Evolutionary conservation across 2,888 invertebrate genomes (phyloP).

Genomic region (Uropetala carovei): DNA sequence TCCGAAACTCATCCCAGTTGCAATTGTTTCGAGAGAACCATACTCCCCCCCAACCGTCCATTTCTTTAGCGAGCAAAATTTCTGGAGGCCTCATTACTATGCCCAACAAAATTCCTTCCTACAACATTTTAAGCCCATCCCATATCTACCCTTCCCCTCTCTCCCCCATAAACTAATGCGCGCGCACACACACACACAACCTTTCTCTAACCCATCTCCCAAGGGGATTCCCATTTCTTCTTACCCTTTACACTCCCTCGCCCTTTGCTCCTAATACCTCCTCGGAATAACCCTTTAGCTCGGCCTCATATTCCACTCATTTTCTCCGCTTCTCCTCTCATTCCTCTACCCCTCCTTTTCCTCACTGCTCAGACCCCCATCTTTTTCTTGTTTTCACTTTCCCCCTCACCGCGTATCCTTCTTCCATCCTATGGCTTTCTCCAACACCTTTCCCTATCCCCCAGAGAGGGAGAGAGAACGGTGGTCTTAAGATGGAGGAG

Average conservation of each 20-base stretch:
- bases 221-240: slow-evolving; percentile 50
- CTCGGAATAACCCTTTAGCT: slow-evolving; percentile 23
- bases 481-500: slow-evolving; percentile 51
- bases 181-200: background rate
- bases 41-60: no score
- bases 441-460: background rate
- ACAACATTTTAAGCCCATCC: slow-evolving; percentile 45
- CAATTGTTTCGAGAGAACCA: no score
- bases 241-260: slow-evolving; percentile 3
- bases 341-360: background rate
- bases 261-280: slow-evolving; percentile 39
- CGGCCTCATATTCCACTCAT: slow-evolving; percentile 34
- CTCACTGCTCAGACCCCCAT: background rate
- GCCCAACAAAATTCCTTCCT: background rate
- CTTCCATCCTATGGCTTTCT: background rate
- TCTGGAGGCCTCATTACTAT: background rate
- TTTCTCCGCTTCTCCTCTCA: background rate
- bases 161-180: slow-evolving; percentile 39
- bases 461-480: slow-evolving; percentile 23
- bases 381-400: slow-evolving; percentile 36
- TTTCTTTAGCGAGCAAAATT: background rate
- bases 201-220: background rate
- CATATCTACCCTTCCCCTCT: slow-evolving; percentile 19
- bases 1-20: no score
- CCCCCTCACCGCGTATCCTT: background rate